phyloP scores from a whole-genome alignment of 2,797 vertebrate species.

The Aldrovandia affinis region DNA sequence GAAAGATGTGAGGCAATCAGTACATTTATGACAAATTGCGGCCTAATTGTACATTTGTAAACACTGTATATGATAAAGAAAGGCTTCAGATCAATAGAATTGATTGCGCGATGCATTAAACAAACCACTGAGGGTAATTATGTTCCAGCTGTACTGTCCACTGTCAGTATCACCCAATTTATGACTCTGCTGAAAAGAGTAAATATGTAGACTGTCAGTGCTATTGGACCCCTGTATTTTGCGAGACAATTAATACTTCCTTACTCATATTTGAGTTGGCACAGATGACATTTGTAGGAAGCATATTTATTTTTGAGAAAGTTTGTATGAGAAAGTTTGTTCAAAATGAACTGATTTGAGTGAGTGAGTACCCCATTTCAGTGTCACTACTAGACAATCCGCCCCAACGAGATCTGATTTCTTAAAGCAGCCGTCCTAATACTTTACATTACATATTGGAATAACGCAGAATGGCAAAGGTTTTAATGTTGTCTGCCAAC shows the following conservation, averaged over 20 bases:
- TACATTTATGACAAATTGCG: constrained; percentile 54
- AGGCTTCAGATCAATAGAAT: constrained; percentile 53
- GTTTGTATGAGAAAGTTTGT: not conserved
- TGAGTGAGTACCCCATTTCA: not conserved
- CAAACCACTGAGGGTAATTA: constrained; percentile 47
- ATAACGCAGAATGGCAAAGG: not conserved
- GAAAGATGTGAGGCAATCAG: constrained; percentile 45
- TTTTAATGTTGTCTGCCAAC: not conserved
- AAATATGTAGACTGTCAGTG: not conserved
- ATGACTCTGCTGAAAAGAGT: not conserved
- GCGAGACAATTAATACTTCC: not conserved
- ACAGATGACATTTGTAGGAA: not conserved
- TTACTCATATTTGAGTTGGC: not conserved
- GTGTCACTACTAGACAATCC: no score
- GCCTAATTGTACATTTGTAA: constrained; percentile 59
- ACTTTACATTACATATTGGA: not conserved
- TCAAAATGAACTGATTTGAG: not conserved
- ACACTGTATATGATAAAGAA: constrained; percentile 55
- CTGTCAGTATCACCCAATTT: not conserved
- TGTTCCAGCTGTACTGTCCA: constrained; percentile 14
- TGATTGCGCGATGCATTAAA: constrained; percentile 56
- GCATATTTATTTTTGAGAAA: not conserved
- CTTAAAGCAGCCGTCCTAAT: not conserved
- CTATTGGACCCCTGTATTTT: not conserved
- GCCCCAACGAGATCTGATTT: not conserved